A percentile compares a stretch with the other conserved stretches of the same genome.
Conservation (phyloP, 64 coral and sea anemone genomes). For the Acropora tenuis region DNA sequence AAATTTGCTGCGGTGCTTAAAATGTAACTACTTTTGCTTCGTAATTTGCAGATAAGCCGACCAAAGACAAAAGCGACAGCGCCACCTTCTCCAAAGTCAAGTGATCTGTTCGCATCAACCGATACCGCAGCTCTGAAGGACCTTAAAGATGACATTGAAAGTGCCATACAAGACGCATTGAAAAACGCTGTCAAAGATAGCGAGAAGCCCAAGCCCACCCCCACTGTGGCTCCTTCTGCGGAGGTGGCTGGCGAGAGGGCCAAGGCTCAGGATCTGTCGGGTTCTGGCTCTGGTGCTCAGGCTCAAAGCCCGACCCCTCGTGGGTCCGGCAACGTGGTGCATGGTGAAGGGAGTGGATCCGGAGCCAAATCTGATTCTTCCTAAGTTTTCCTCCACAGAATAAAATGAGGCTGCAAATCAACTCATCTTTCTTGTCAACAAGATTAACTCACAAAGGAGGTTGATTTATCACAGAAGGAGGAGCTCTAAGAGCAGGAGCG, state of each 20-base stretch:
- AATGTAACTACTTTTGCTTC: background rate
- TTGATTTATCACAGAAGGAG: background rate
- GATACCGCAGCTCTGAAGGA: conserved; percentile 51
- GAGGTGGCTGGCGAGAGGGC: conserved; percentile 5
- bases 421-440: background rate
- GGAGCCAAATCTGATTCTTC: conserved; percentile 5
- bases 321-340: background rate
- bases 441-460: background rate
- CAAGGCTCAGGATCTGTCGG: conserved; percentile 14
- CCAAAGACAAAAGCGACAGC: background rate
- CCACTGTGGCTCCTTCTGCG: background rate
- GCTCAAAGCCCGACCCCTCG: background rate
- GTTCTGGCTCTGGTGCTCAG: conserved; percentile 36
- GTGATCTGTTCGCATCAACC: background rate
- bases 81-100: background rate
- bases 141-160: conserved; percentile 63
- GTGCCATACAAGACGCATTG: conserved; percentile 62
- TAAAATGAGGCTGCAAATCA: background rate
- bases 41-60: background rate
- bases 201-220: conserved; percentile 1
- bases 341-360: conserved; percentile 28
- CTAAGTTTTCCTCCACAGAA: background rate
- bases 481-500: background rate
- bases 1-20: background rate
- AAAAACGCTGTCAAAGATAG: conserved; percentile 7